Base-by-base conservation (phyloP, 2,888 invertebrate genomes). In the Ganaspis brasiliensis region DNA sequence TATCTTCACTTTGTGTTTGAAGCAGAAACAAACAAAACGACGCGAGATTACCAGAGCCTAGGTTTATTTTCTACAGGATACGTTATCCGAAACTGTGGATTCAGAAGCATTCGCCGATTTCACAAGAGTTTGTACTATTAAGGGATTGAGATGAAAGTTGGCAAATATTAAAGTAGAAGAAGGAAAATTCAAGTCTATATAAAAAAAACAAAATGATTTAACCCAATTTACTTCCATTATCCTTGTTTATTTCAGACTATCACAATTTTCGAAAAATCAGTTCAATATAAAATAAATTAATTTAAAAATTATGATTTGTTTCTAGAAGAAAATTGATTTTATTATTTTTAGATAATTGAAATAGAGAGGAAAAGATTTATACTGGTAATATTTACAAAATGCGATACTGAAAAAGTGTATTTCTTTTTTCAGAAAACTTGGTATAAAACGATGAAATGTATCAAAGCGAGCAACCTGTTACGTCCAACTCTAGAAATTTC, bases 51-150 rank as follows among this genome's bases (percentile, higher is more conserved):
- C 40, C 40, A 67, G 67, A 67, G 40, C 67, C 45, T 14, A 67
- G 67, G 67, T 67, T 67, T 45, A 67, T 67, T 67, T 67, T 67
- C 67, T 40, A 67, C 24, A 14, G 67, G 45, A 67, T 67, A 37
- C 40, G 67, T 67, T 67, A 45, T 67, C 67, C 67, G 40, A 40
- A 67, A n/a, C 45, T 67, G 67, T 67, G 45, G 67, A 67, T 45
- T 45, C 45, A 67, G 67, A 8, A 67, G 21, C 40, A 67, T 67
- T 21, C 45, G 14, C 24, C 40, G 67, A 45, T 67, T 40, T 67
- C 67, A 3, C 61, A 40, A 63, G 61, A 37, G 61, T 63, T 37
- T 19, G 19, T 45, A 16, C 24, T 40, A 67, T 45, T 67, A 67
- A 21, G n/a, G 14, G n/a, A 67, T 67, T 24, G 67, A 67, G 24